Evolutionary conservation across 2,113 vertebrate genomes (phyloP).

Genomic region (Corynorhinus townsendii): DNA sequence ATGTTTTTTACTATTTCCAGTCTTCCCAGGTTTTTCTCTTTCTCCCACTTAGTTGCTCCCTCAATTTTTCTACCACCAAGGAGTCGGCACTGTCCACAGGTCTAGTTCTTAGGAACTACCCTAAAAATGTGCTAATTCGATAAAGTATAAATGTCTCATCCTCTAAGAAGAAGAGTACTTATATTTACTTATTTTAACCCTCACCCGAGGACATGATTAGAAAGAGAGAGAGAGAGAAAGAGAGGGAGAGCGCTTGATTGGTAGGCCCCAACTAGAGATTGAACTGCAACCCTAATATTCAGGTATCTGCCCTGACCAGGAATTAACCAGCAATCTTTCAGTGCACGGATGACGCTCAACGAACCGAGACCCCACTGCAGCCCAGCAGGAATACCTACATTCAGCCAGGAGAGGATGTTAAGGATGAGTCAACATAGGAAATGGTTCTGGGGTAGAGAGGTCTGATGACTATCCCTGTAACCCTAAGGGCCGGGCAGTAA

Average conservation of each 20-base stretch:
- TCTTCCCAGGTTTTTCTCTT: not conserved
- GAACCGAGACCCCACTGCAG: no score
- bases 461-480: not conserved
- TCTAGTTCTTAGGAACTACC: not conserved
- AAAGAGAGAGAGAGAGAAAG: no score
- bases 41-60: not conserved
- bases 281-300: no score
- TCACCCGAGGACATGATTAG: no score
- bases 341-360: no score
- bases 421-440: not conserved
- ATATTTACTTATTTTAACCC: not conserved
- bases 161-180: not conserved
- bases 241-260: no score
- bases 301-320: no score
- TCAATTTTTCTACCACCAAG: not conserved
- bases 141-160: not conserved
- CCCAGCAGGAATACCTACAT: not conserved
- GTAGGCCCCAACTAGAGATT: no score
- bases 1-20: not conserved
- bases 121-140: not conserved
- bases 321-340: no score
- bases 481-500: not conserved
- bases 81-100: not conserved
- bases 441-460: not conserved
- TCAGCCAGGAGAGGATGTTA: not conserved